Base-by-base conservation (phyloP, 2,797 vertebrate species). In the Cheirogaleus major region DNA sequence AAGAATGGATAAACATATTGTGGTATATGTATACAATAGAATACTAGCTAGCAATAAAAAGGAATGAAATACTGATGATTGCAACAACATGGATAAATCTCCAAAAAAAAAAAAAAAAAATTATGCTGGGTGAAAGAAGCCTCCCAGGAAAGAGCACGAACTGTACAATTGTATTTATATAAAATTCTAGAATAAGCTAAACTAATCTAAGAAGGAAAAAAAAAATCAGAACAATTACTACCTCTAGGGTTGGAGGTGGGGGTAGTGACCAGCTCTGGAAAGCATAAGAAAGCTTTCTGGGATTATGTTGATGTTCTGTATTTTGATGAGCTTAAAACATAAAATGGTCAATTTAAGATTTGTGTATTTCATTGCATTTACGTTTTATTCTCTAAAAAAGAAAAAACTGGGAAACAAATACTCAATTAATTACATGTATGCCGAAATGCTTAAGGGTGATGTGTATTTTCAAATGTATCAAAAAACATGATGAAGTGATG, bases 1-100 rank as follows among this genome's bases (percentile, higher is more conserved):
- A 82, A 92, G 43, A 92, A 69, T n/a, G 76, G 30, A 59, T 80
- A 86, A 97, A 93, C 70, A 92, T 90, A 87, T 43, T 82, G 73
- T 75, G 78, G 55, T 93, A n/a, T 67, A 76, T 89, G 30, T 72
- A 83, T 32, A 82, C 45, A 57, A 70, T 23, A 80, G 79, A 94
- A 65, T 70, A 89, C 15, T 61, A 95, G 67, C 80, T 35, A 93
- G 79, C 15, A 76, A 61, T 65, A 83, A 86, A 96, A 92, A 85
- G 50, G 78, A 92, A 41, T 7, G 38, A 41, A 88, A 15, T 23
- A 67, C 9, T 5, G 35, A 38, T 25, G 59, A 7, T 72, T 15
- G 11, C 22, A 83, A 76, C 48, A 90, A 35, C 4, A 55, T 0
- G 48, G 55, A 35, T 30, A 95, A 67, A 57, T 79, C 57, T 79